Base-by-base conservation (phyloP, 2,888 invertebrate genomes). In the Protonemura montana region DNA sequence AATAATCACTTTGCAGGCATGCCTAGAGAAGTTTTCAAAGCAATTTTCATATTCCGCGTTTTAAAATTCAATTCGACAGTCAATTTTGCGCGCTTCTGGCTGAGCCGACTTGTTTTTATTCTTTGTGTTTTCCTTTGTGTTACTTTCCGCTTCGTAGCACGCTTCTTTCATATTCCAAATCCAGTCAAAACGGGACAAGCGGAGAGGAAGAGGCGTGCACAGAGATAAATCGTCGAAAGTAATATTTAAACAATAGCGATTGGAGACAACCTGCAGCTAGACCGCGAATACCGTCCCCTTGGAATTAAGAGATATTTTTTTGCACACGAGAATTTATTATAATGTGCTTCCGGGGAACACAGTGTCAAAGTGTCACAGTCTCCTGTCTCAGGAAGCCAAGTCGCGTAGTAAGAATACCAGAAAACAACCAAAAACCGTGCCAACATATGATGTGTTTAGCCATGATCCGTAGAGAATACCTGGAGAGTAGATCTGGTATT, bases 1-100 rank as follows among this genome's bases (percentile, higher is more conserved):
- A 78, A 78, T 78, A 78, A 78, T 78, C 78, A 78, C 78, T 78
- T 26, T 78, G 78, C 78, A 10, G 27, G n/a, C 78, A 78, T 28
- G 28, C 10, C 78, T 27, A 3, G 84, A 86, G 82, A 42, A 83
- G 77, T 78, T 82, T 83, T 27, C 41, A 77, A 86, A 76, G 82
- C 86, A 86, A 86, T 86, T 86, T 86, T 84, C 86, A 84, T 86
- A 84, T 86, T 81, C 86, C 81, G 80, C 78, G 78, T 86, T 86
- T 86, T 86, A 42, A 78, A 82, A 86, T 86, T 86, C 86, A 86
- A 86, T 86, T 86, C 86, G 86, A 86, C 86, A 86, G 84, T 83
- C 86, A 86, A 86, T 86, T 86, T 86, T 82, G 82, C 84, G 86
- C 84, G 86, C 82, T 86, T 84, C 78, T 86, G 86, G 30, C 42